These are phyloP conservation scores for Hylomyscus alleni DNA, from an alignment of 2,797 vertebrate species.

Conservation along the genomic window DNA sequence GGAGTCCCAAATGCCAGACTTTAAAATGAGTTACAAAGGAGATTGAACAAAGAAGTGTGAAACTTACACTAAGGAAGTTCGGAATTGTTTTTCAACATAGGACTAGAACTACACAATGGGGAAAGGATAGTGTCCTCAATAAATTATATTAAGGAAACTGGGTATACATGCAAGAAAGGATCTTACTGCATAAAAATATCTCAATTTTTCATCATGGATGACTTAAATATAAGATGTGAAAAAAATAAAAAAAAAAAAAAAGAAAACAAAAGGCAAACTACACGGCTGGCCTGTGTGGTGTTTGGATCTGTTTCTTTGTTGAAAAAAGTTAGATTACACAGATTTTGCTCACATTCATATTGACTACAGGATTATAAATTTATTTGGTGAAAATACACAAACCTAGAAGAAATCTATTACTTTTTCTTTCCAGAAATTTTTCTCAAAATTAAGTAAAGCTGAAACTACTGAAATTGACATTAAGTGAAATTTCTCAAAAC, in stretches of 20 bases:
- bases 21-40: neutral
- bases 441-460: neutral
- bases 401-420: neutral
- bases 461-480: conserved; percentile 6
- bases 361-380: neutral
- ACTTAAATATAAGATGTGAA: neutral
- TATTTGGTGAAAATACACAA: conserved; percentile 57
- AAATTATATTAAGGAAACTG: neutral
- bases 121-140: neutral
- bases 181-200: neutral
- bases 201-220: neutral
- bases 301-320: neutral
- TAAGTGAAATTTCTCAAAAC: conserved; percentile 44
- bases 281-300: neutral
- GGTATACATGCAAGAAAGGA: neutral
- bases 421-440: conserved; percentile 1
- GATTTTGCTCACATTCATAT: neutral
- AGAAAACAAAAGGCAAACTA: neutral
- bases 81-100: neutral
- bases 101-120: neutral
- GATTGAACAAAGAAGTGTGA: neutral
- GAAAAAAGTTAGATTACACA: neutral
- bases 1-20: neutral
- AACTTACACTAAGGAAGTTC: neutral
- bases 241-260: neutral